Conservation (phyloP, 1,140 invertebrate species). For the Ceratosolen solmsi region DNA sequence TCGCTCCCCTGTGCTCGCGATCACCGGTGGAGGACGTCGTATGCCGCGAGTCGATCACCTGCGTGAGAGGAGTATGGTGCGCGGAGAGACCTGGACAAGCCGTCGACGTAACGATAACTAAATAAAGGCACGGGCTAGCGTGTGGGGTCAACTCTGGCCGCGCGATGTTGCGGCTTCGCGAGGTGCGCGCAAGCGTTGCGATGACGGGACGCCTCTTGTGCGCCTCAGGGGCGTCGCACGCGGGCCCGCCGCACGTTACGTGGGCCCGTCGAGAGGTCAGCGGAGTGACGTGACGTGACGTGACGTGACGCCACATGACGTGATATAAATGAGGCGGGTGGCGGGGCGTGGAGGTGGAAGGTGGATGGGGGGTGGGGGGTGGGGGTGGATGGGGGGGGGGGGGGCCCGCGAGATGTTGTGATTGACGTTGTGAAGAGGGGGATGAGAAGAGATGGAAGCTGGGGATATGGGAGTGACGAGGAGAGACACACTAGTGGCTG, state of each 20-base stretch:
- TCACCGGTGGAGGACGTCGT: background rate
- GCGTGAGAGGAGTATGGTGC: background rate
- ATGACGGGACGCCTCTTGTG: constrained; percentile 24
- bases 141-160: constrained; percentile 39
- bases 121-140: constrained; percentile 35
- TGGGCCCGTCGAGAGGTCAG: too few species aligned
- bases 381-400: too few species aligned
- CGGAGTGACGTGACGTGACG: too few species aligned
- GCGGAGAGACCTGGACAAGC: constrained; percentile 38
- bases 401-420: too few species aligned
- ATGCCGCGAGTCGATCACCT: background rate
- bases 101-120: constrained; percentile 42
- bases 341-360: too few species aligned
- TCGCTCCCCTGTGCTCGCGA: background rate
- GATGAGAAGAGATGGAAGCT: too few species aligned
- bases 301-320: too few species aligned
- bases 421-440: too few species aligned
- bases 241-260: background rate
- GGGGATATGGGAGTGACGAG: too few species aligned
- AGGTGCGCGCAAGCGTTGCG: constrained; percentile 47
- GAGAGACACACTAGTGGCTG: too few species aligned
- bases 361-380: too few species aligned
- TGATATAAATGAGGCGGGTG: too few species aligned
- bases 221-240: background rate
- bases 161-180: background rate